Evolutionary conservation across 2,888 invertebrate genomes (phyloP).

Genomic region (Ennomos erosarius): DNA sequence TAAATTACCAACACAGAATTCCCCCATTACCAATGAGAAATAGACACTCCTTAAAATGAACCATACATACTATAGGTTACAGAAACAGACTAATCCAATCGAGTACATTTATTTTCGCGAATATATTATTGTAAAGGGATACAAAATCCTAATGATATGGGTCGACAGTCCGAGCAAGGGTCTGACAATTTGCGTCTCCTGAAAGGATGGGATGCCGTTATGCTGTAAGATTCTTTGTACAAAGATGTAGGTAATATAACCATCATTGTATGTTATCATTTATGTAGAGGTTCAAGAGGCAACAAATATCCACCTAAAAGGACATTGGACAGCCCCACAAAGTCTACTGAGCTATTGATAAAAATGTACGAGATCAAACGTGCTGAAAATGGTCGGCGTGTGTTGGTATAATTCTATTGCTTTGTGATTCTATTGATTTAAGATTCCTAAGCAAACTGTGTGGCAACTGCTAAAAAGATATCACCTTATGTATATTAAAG

Average conservation of each 20-base stretch:
- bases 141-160: conserved; percentile 40
- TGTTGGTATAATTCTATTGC: no score
- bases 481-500: no score
- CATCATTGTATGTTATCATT: conserved; percentile 14
- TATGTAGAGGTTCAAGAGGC: conserved; percentile 5
- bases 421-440: no score
- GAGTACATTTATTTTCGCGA: conserved; percentile 31
- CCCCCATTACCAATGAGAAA: conserved; percentile 1
- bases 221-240: conserved; percentile 19
- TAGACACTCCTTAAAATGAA: conserved; percentile 12
- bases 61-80: conserved; percentile 3
- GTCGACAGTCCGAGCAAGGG: conserved; percentile 39
- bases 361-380: no score
- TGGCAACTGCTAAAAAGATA: no score
- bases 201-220: conserved; percentile 28
- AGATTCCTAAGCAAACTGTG: no score
- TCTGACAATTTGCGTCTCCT: conserved; percentile 34
- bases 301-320: conserved; percentile 9
- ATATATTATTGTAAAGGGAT: conserved; percentile 32
- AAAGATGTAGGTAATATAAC: conserved; percentile 22
- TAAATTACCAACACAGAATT: neutral
- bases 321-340: neutral
- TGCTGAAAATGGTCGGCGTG: no score
- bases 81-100: conserved; percentile 25
- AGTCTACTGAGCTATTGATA: neutral